Evolutionary conservation across 2,113 vertebrate genomes (phyloP).

Genomic region (Chloebia gouldiae): DNA sequence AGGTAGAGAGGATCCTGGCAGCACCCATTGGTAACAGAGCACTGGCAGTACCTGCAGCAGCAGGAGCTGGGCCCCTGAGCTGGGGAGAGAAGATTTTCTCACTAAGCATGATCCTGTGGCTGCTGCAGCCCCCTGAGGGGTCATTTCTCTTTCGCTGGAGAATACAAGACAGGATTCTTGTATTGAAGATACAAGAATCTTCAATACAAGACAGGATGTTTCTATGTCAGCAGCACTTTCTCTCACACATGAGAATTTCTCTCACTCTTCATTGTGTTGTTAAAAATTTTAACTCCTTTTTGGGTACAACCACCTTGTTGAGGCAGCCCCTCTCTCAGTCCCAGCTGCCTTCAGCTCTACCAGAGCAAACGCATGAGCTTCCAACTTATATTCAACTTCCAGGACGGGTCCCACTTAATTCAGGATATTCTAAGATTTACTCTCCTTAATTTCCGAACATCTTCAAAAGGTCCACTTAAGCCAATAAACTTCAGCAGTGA

Average conservation of each 20-base stretch:
- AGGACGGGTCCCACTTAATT: not conserved
- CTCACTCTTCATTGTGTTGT: not conserved
- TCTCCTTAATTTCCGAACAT: not conserved
- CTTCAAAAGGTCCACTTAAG: not conserved
- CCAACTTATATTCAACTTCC: not conserved
- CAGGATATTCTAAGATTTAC: not conserved
- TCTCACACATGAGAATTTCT: not conserved
- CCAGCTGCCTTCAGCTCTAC: not conserved
- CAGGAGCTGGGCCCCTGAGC: rapidly evolving
- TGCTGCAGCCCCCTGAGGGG: not conserved
- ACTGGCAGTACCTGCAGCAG: not conserved
- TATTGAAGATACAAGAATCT: too few species aligned
- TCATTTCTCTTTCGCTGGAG: not conserved
- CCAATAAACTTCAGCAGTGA: not conserved
- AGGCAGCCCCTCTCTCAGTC: not conserved
- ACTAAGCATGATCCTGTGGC: not conserved
- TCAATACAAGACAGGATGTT: not conserved
- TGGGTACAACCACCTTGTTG: not conserved
- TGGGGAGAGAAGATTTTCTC: not conserved
- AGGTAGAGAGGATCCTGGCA: not conserved
- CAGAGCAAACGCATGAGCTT: not conserved
- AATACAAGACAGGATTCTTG: too few species aligned
- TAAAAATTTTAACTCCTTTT: not conserved
- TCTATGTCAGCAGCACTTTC: not conserved
- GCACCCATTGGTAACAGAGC: not conserved